Base-by-base conservation (phyloP, 2,888 invertebrate genomes). In the Microplitis deprimator region DNA sequence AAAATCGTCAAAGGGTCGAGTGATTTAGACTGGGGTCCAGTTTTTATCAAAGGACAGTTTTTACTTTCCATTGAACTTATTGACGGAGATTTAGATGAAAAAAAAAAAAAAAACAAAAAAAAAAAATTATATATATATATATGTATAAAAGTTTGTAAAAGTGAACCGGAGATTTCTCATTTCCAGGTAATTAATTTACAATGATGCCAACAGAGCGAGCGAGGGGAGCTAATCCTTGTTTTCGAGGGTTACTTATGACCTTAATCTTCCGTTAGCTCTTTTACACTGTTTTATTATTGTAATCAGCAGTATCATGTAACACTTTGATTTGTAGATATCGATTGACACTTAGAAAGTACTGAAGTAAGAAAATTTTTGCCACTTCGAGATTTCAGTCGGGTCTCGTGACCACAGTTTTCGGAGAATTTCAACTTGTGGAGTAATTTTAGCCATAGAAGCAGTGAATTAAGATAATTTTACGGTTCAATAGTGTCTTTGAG, bases 161-260 rank as follows among this genome's bases (percentile, higher is more conserved):
- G 85, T 83, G 83, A 83, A 87, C 87, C 87, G 89, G 89, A 89
- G 89, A 89, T 89, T 89, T 88, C 88, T 89, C 87, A 89, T 89
- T 89, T 89, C 88, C 89, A 89, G 88, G 85, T 89, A 89, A 89
- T 89, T 89, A 89, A 89, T 89, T 89, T 89, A 89, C 88, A 89
- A 89, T 89, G 87, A 89, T 85, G 86, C 87, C 87, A 85, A 86
- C 85, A 74, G 62, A 61, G 74, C 73, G 38, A 64, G 38, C 64
- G 76, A 76, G 83, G 83, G 83, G 82, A 85, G 84, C 82, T 84
- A 84, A 85, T 85, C 84, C 85, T 79, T 86, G 84, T 29, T 84
- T 85, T 84, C 82, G 83, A 86, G 87, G 85, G 86, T 87, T 87
- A 85, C 87, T 87, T 85, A 84, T 84, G 84, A 82, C 83, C 83